Evolutionary conservation across 2,888 invertebrate species (phyloP), one percentile per base, ranked within the genome.

Genomic region (Quadroppia sp.): DNA sequence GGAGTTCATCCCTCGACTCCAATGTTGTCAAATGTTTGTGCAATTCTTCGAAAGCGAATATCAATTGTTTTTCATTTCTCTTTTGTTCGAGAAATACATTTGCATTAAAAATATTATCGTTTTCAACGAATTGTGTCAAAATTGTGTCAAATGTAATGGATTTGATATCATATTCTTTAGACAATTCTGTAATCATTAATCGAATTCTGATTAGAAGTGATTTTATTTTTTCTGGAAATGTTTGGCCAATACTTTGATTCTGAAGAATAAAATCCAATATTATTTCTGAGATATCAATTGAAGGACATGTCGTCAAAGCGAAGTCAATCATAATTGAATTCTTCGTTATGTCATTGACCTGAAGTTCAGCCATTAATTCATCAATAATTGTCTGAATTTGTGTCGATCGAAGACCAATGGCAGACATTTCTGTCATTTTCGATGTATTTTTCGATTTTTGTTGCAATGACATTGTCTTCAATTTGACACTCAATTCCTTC

Each of bases 361-460:
- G 71, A 25, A 75, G 48, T 32, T 71, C 42, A 15, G 59, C 4
- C 50, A 64, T 40, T 23, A 75, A 71, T 30, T 75, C 75, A 20
- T 71, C 42, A n/a, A 74, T 32, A 15, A 75, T 13, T 32, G 74
- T 59, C 42, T 74, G 74, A 9, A 74, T 72, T 67, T 74, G 25
- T 30, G 69, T 73, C 32, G 59, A 6, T 1, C 59, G 30, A 36
- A 75, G 61, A 25, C 74, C 74, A n/a, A 30, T 25, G 25, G 72
- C 71, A 4, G 74, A 61, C 1, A 69, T 73, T 61, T 74, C 74
- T 23, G n/a, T 72, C 30, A 72, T 74, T 9, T 69, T 71, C 9
- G 71, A 73, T 6, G 1, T 13, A 56, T 53, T 53, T 7, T 7
- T 17, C 1, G 61, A 15, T 9, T 61, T 61, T 17, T 61, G 32